Evolutionary conservation across 2,888 invertebrate genomes (phyloP), one percentile per base, ranked within the genome.

Genomic region (Leucophora obtusa): DNA sequence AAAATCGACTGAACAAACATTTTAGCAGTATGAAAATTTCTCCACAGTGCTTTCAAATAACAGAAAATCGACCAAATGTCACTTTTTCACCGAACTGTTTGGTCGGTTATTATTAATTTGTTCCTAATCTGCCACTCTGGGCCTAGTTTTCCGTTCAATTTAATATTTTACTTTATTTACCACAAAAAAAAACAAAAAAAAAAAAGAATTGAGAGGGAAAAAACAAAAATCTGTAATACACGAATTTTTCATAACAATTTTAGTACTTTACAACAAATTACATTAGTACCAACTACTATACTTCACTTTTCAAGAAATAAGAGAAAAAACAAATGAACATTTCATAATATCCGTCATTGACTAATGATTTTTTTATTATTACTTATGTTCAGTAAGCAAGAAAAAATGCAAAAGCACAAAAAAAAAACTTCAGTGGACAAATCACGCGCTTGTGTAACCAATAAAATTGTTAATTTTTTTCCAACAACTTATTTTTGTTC

Each of bases 331-430:
- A 47, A 72, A 78, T 70, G 60, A 77, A 70, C 60, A 66, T 81
- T 81, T 81, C 83, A 73, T 82, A 83, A 83, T 73, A 83, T 83
- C 83, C 83, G 82, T 82, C 82, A 81, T 79, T 60, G 80, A 69
- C 73, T 69, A 79, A 79, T 79, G 69, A 71, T 75, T 69, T 68
- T 79, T 71, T 63, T 53, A 35, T n/a, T 28, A 43, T 35, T 35
- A 28, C 28, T 28, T 28, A 28, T 66, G 65, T 43, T 11, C 62
- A 17, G 33, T 63, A 59, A 28, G n/a, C 54, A 58, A 18, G n/a
- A 47, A 24, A 24, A 43, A 54, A 15, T 15, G 18, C 28, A 21
- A 35, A 65, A 51, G 11, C 35, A n/a, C 33, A 54, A 54, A 58
- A 69, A 54, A 62, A 54, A 58, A 69, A 54, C 53, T 50, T 53